phyloP scores from a whole-genome alignment of 1,140 invertebrate species.

The Schlechtendalia chinensis region DNA sequence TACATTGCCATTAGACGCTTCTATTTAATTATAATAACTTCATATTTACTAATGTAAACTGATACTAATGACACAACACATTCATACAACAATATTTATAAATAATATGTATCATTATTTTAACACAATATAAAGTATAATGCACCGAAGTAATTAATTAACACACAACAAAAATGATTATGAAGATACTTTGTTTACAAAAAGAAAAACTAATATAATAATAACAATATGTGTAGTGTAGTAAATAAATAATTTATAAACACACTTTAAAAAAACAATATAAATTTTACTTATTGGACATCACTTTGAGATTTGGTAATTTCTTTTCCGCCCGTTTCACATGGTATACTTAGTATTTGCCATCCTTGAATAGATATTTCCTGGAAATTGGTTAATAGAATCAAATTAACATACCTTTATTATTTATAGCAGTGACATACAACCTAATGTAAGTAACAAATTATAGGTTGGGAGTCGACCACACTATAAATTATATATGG shows the following conservation, averaged over 20 bases:
- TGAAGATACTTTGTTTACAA: neutral
- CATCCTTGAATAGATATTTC: constrained; percentile 69
- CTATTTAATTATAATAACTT: neutral
- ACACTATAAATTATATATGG: too few relatives aligned
- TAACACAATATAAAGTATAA: neutral
- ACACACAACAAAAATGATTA: neutral
- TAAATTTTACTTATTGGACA: neutral
- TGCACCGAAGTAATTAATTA: neutral
- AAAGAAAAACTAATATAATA: neutral
- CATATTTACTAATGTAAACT: neutral
- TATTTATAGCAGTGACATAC: too few relatives aligned
- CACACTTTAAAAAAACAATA: constrained; percentile 16
- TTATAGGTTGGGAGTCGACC: too few relatives aligned
- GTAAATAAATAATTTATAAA: neutral
- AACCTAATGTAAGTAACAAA: too few relatives aligned
- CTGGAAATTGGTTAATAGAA: constrained; percentile 58
- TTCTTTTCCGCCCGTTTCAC: constrained; percentile 62
- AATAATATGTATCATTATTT: neutral
- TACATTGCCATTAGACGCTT: constrained; percentile 16
- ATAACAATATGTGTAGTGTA: neutral
- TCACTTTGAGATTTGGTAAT: neutral
- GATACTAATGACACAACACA: neutral
- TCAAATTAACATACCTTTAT: too few relatives aligned
- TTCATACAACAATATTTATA: neutral
- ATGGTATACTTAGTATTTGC: constrained; percentile 71